Evolutionary conservation across 2,113 vertebrate genomes (phyloP), one percentile per base, ranked within the genome.

Genomic region (Perca schrenkii): DNA sequence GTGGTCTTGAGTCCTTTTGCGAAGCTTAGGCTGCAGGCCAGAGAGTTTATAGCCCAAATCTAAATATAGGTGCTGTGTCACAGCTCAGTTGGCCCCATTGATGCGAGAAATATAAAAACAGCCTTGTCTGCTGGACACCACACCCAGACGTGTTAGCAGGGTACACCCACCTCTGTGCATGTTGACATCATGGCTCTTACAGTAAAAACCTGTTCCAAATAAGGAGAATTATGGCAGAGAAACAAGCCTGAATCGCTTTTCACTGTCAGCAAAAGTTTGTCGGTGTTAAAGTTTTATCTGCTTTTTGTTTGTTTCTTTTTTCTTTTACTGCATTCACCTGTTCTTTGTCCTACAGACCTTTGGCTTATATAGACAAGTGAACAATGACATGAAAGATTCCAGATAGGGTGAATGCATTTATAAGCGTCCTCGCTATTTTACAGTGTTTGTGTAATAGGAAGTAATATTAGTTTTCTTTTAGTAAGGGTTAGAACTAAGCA

Each of bases 61-160:
- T 93, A 93, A 93, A 94, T 87, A 76, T 92, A 94, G 90, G 40
- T 60, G 63, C 60, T 70, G 74, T 83, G 89, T 89, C 88, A 89
- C 71, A 79, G 85, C 83, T 91, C 82, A 83, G 87, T 85, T 85
- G 77, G 81, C 64, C 31, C 63, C 80, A 81, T 82, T 91, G 87
- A 92, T 83, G 88, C 75, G 56, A 90, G 77, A 72, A 90, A 87
- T 77, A 94, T 84, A 90, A 88, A 92, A 94, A 84, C 88, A 78
- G 74, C 83, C 84, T 89, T 93, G 92, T 94, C 81, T 89, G 68
- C 36, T 58, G 70, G 75, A 68, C 88, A 81, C 91, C 92, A 91
- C 94, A 91, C 94, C 93, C 91, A 89, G 74, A 88, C 36, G 67
- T 85, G 82, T 86, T 68, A 58, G 46, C 62, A 61, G 86, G 87